Base-by-base conservation (phyloP, 1,140 invertebrate species). In the Lasioglossum baleicum region DNA sequence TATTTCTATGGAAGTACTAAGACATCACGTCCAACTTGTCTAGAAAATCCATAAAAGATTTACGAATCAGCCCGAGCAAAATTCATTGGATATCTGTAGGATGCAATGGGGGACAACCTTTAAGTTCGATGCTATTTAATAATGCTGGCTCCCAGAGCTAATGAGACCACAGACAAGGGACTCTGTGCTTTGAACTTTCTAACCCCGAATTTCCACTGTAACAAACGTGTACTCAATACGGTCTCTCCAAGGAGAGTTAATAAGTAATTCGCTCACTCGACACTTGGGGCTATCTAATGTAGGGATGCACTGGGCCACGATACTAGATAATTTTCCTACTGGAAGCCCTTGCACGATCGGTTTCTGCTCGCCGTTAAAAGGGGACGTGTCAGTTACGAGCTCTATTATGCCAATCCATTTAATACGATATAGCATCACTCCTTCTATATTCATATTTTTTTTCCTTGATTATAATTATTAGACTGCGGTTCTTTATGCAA, bases 321-420 rank as follows among this genome's bases (percentile, higher is more conserved):
- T 83, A 70, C 63, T 77, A 66, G 58, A 83, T 84, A 85, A 85
- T 85, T 85, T 85, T 75, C 75, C 70, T 77, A 51, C 68, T 26
- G 61, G 40, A 83, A 56, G 72, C n/a, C 20, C 70, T 60, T 17
- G 26, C 58, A 48, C 70, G 67, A 63, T 44, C 65, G 35, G 56
- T 40, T 42, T 53, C 66, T n/a, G 44, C 48, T 31, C 48, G 35
- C 51, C 51, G 72, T 82, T 85, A 80, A 85, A 86, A 86, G 84
- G 75, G 71, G 75, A 76, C 61, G 72, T 26, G 64, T 64, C 17
- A 64, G 71, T 83, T 83, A 80, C 80, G 75, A 85, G 80, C 67
- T 80, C 63, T 68, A 82, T 80, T 56, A 80, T 71, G 44, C 72
- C 74, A 64, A 65, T 31, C 42, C 26, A 63, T 70, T 74, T 85